Percentiles rank a stretch among this genome's conserved stretches.
Conservation (phyloP, 2,797 vertebrate genomes). For the Mormyrus proboscirostris region DNA sequence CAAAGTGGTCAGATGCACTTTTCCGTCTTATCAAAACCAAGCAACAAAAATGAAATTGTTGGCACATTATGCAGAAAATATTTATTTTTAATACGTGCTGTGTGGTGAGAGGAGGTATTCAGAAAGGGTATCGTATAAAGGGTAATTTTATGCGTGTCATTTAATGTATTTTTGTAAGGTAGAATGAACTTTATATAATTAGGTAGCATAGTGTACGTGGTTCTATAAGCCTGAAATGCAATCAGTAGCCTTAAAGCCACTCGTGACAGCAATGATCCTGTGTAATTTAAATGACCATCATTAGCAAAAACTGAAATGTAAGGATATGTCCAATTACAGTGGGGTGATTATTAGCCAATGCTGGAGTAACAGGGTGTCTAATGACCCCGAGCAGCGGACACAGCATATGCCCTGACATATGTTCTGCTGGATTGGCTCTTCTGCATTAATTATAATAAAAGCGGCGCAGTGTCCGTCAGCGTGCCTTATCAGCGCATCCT, state of each 20-base stretch:
- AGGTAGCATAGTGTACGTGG: not conserved
- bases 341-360: constrained; percentile 33
- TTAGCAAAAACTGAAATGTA: constrained; percentile 5
- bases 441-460: constrained; percentile 1
- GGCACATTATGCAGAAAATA: not conserved
- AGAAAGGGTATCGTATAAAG: not conserved
- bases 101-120: not conserved
- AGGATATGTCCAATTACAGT: not conserved
- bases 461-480: constrained; percentile 19
- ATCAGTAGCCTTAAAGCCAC: not conserved
- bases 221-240: not conserved
- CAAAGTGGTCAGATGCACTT: not conserved
- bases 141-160: not conserved
- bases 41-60: not conserved
- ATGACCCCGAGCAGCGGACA: not conserved
- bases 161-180: not conserved
- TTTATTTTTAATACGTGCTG: not conserved
- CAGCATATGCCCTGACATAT: constrained; percentile 43
- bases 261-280: not conserved
- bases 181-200: not conserved
- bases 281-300: not conserved
- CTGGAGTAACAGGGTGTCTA: constrained; percentile 25
- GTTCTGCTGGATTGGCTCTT: constrained; percentile 27
- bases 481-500: constrained; percentile 35
- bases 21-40: not conserved